phyloP scores from a whole-genome alignment of 2,888 invertebrate species.

The Acanthosepion lycidas region DNA sequence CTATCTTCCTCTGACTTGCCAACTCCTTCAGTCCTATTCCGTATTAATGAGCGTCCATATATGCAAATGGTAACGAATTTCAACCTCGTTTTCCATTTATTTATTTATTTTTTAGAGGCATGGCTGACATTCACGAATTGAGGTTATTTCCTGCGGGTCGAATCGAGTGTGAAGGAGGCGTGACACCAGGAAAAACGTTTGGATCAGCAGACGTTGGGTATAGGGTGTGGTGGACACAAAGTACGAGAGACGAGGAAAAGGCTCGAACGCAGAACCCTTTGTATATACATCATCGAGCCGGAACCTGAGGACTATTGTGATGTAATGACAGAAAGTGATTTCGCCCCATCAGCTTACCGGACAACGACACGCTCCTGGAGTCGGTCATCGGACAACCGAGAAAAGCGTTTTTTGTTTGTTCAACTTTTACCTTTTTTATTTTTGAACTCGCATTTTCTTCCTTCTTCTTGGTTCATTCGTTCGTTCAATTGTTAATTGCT shows the following conservation, averaged over 20 bases:
- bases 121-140: neutral
- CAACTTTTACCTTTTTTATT: neutral
- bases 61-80: neutral
- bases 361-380: neutral
- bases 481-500: neutral
- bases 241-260: neutral
- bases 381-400: neutral
- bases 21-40: neutral
- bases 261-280: neutral
- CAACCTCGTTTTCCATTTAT: neutral
- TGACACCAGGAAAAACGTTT: constrained; percentile 6
- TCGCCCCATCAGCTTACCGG: neutral
- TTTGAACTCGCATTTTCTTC: neutral
- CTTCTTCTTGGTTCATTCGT: neutral
- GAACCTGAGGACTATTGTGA: neutral
- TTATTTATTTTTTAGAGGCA: neutral
- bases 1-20: neutral
- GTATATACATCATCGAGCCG: neutral
- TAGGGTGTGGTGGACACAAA: neutral
- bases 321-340: neutral
- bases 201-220: neutral
- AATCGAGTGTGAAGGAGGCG: constrained; percentile 13
- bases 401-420: neutral
- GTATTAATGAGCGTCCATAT: neutral
- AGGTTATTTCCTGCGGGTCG: constrained; percentile 20